Evolutionary conservation across 2,888 invertebrate species (phyloP), one percentile per base, ranked within the genome.

Genomic region (Sycophila texana): DNA sequence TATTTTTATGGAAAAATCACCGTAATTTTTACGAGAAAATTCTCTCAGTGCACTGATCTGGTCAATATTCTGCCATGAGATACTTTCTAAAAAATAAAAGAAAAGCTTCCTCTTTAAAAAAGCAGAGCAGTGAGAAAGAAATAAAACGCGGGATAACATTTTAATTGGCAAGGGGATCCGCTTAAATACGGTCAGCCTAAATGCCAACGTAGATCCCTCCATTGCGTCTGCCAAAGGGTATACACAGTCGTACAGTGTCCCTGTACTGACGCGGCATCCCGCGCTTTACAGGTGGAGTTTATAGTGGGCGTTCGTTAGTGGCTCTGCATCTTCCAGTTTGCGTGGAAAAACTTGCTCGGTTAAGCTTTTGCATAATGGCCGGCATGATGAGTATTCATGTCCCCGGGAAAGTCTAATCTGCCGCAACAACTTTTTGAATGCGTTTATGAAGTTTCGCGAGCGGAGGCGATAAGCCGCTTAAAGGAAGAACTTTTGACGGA

Each of bases 381-480:
- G 26, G 26, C 4, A 55, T 39, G 47, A 47, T 63, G 47, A 47
- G 60, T 72, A 72, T 72, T 72, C 72, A 49, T 39, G 72, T 30
- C n/a, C 51, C 60, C 30, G 4, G 57, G 30, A 53, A 65, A 60
- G 51, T 61, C 49, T 74, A 74, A 73, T 63, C 68, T 61, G 73
- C 13, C 68, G 68, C 53, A 78, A 39, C 39, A 39, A 78, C 73
- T 78, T 78, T 77, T 68, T 30, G 49, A 77, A 77, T 63, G 71
- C 71, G 30, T 65, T 70, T 77, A 65, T 39, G 55, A 65, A 65
- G 63, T 66, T 77, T 53, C 39, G 10, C 2, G 13, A n/a, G 51
- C 26, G 61, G 7, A 20, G 72, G 49, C 66, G 74, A 74, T 67
- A 67, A 74, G 74, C 57, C 16, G 74, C 47, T 74, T 47, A 26